These are phyloP conservation scores for Platysternon megacephalum DNA, from an alignment of 2,113 vertebrate genomes.

Conservation along the genomic window DNA sequence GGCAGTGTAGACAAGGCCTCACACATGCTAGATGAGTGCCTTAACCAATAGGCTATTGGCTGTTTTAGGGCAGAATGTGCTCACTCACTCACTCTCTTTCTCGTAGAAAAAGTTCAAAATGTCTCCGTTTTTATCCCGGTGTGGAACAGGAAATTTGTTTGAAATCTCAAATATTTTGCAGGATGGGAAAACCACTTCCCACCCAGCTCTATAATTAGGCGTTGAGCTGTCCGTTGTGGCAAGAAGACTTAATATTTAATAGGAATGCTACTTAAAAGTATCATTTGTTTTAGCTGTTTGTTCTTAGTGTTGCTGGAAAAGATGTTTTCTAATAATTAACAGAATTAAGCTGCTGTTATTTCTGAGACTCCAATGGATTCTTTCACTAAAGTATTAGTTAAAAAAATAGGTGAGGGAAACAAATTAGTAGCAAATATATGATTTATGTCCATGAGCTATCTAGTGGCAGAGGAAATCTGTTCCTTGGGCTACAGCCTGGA, in stretches of 20 bases:
- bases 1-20: no score
- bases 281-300: background rate
- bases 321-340: background rate
- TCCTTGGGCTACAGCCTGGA: background rate
- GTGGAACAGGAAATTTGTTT: background rate
- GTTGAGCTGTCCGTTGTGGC: background rate
- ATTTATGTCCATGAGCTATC: background rate
- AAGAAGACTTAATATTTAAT: conserved; percentile 19
- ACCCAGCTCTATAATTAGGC: background rate
- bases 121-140: background rate
- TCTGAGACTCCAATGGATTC: background rate
- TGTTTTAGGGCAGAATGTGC: background rate
- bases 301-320: background rate
- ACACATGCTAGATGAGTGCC: background rate
- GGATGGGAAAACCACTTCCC: background rate
- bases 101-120: background rate
- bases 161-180: background rate
- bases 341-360: background rate
- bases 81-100: background rate
- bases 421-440: background rate
- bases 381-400: background rate
- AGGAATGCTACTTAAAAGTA: background rate
- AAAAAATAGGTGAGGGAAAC: background rate
- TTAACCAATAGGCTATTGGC: no score
- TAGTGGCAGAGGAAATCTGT: background rate